phyloP scores from a whole-genome alignment of 2,888 invertebrate genomes.

The Terebella lapidaria region DNA sequence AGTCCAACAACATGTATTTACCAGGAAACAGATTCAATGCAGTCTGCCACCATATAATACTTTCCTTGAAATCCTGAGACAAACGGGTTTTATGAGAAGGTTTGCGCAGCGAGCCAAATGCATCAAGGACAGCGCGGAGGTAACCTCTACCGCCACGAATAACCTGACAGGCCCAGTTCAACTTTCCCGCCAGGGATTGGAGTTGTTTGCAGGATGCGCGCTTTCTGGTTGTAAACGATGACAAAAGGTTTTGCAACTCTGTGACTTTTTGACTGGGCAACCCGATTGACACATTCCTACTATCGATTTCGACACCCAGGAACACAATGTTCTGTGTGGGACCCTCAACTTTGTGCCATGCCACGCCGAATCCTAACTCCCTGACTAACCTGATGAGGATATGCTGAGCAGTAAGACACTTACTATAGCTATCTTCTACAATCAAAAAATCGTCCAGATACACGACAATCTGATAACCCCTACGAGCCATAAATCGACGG shows the following conservation, averaged over 20 bases:
- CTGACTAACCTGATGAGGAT: background rate
- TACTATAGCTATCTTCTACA: no score
- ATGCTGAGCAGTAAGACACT: no score
- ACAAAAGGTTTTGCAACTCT: background rate
- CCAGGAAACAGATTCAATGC: background rate
- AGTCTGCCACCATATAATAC: background rate
- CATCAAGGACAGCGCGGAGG: background rate
- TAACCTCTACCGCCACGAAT: background rate
- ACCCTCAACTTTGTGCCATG: background rate
- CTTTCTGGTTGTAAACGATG: background rate
- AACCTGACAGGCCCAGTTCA: background rate
- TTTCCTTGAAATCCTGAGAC: no score
- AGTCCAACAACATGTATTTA: background rate
- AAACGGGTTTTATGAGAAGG: background rate
- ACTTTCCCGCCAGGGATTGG: background rate
- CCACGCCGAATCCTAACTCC: background rate
- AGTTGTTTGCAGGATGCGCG: background rate
- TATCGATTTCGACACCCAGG: background rate
- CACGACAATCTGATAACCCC: no score
- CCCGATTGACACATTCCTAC: background rate
- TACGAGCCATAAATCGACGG: background rate
- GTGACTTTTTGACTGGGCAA: background rate
- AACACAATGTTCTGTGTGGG: background rate
- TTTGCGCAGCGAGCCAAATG: background rate
- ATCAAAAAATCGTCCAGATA: no score